Evolutionary conservation across 2,888 invertebrate species (phyloP), one percentile per base, ranked within the genome.

Genomic region (Megamerina dolium): DNA sequence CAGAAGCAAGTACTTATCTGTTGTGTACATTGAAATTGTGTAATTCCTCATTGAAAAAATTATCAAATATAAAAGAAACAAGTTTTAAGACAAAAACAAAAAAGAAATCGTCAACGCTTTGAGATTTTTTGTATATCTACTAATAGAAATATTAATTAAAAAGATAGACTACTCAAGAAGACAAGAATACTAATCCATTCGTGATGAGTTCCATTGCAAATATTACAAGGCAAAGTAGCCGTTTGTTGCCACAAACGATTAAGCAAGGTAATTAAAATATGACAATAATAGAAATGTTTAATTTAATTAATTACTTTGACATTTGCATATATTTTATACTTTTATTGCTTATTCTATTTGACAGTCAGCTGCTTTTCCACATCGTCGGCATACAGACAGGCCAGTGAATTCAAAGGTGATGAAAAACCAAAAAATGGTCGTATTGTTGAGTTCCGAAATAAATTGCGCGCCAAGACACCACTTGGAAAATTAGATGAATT

Each of bases 401-500:
- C n/a, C n/a, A n/a, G n/a, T n/a, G n/a, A n/a, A 4, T 60, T 59
- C 30, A 57, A 63, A 16, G 53, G 55, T 19, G 53, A 53, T 17
- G 48, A 57, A 1, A 60, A 62, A 37, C 62, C 70, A 2, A 60
- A 73, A 16, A 78, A 77, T 49, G 72, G 75, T 19, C 73, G 79
- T 49, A 64, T 87, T 60, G 70, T 79, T 48, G 85, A 86, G 60
- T 86, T 87, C 62, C 77, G 80, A 55, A 82, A 85, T 63, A 88
- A 87, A 65, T 66, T 87, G 46, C 78, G 87, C 50, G 82, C 82
- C 60, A 80, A 78, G 41, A 79, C 81, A 27, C 76, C 79, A 10
- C 74, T 81, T 66, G 82, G 80, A 23, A 84, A 85, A 71, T 73
- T 93, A 49, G 89, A 91, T 50, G 87, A 89, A 61, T 77, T 84